phyloP scores from a whole-genome alignment of 2,888 invertebrate species.

The Eretmocerus hayati region DNA sequence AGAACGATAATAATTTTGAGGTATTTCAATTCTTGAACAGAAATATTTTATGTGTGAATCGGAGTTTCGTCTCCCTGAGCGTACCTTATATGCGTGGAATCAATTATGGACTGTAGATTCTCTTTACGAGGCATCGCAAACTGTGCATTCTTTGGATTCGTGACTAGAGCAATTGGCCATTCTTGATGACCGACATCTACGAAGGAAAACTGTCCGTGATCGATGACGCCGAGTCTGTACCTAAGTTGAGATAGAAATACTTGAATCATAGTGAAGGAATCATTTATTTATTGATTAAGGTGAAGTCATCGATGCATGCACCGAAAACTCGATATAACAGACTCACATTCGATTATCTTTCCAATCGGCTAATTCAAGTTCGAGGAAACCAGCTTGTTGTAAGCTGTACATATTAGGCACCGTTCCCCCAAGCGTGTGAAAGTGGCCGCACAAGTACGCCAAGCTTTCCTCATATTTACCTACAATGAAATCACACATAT shows the following conservation, averaged over 20 bases:
- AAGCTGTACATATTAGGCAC: constrained; percentile 80
- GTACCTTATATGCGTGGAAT: constrained; percentile 73
- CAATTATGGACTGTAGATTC: constrained; percentile 57
- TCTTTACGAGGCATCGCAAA: constrained; percentile 69
- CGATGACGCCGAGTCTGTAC: constrained; percentile 75
- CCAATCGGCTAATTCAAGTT: constrained; percentile 89
- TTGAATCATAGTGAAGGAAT: neutral
- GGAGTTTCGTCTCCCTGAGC: no score
- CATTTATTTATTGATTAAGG: no score
- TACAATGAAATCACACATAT: no score
- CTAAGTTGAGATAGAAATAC: constrained; percentile 42
- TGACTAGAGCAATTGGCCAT: constrained; percentile 79
- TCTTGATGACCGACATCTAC: constrained; percentile 65
- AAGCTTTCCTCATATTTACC: constrained; percentile 57
- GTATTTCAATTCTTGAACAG: neutral
- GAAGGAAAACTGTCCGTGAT: constrained; percentile 84
- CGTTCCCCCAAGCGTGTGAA: constrained; percentile 74
- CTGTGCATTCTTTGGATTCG: constrained; percentile 83
- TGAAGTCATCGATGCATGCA: no score
- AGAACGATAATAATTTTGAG: neutral
- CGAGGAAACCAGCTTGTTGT: constrained; percentile 75
- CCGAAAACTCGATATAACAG: no score
- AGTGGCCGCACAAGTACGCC: constrained; percentile 83
- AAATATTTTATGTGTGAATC: neutral
- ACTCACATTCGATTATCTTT: constrained; percentile 76